Evolutionary conservation across 2,113 vertebrate genomes (phyloP).

Genomic region (Corydoras sp.): DNA sequence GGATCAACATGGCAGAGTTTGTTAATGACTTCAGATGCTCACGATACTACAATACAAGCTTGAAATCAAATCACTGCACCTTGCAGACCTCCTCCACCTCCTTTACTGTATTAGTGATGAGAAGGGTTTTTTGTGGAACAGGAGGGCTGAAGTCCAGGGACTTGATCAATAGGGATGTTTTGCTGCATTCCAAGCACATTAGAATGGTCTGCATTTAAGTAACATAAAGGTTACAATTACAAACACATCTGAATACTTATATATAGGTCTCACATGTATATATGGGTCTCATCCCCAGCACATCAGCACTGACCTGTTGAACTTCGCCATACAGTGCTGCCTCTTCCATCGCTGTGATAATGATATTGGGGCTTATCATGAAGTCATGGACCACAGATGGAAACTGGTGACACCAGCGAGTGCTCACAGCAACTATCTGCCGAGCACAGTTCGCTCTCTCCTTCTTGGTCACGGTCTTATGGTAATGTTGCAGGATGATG

Average conservation of each 20-base stretch:
- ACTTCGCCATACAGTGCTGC: conserved; percentile 80
- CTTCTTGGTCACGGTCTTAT: conserved; percentile 58
- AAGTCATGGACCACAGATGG: conserved; percentile 63
- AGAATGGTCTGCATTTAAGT: conserved; percentile 22
- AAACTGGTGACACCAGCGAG: conserved; percentile 68
- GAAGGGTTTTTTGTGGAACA: conserved; percentile 75
- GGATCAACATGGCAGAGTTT: conserved; percentile 1
- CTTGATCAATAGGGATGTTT: conserved; percentile 67
- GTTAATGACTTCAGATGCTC: background rate
- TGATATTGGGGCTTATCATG: conserved; percentile 71
- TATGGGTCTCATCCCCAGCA: no score
- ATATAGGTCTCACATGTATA: no score
- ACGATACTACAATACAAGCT: no score
- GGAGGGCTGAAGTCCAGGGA: conserved; percentile 66
- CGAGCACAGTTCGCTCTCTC: conserved; percentile 51
- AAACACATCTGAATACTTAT: no score
- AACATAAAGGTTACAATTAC: background rate
- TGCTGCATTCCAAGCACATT: conserved; percentile 67
- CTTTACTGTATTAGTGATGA: conserved; percentile 67
- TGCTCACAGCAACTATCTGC: conserved; percentile 76
- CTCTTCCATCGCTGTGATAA: conserved; percentile 74
- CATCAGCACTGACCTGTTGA: conserved; percentile 74
- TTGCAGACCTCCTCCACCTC: conserved; percentile 78
- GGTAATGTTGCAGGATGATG: conserved; percentile 73
- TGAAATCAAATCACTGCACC: conserved; percentile 51